Conservation (phyloP, 2,888 invertebrate species). For the Drosophila mimica region DNA sequence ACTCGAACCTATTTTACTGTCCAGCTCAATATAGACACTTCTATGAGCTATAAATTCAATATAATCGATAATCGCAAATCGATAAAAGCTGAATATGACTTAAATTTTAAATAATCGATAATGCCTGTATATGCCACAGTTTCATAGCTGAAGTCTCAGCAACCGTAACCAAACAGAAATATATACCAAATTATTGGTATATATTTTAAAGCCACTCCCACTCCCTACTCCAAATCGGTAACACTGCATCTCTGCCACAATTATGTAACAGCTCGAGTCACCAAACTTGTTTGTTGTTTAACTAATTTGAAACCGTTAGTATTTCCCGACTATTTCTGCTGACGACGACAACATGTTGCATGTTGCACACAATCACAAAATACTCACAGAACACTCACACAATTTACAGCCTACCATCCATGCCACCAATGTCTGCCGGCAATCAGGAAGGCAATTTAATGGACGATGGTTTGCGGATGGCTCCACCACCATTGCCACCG, state of each 20-base stretch:
- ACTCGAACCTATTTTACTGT: not conserved
- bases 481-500: slow-evolving; percentile 10
- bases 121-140: not conserved
- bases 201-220: not conserved
- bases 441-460: slow-evolving; percentile 13
- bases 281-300: not conserved
- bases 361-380: not conserved
- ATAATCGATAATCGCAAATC: not conserved
- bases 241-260: not conserved
- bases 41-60: not conserved
- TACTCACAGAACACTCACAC: slow-evolving; percentile 7
- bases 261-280: not conserved
- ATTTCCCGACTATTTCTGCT: not conserved
- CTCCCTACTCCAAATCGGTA: not conserved
- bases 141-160: not conserved
- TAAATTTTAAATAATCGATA: not conserved
- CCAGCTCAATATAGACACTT: not conserved
- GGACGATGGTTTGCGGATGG: slow-evolving; percentile 25
- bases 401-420: slow-evolving; percentile 27
- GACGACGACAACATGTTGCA: not conserved
- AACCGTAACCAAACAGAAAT: not conserved
- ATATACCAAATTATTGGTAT: too few relatives aligned
- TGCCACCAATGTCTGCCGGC: slow-evolving; percentile 1
- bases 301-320: not conserved
- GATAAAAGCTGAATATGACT: not conserved